Evolutionary conservation across 2,888 invertebrate genomes (phyloP), one percentile per base, ranked within the genome.

Genomic region (Ellobium chinense): DNA sequence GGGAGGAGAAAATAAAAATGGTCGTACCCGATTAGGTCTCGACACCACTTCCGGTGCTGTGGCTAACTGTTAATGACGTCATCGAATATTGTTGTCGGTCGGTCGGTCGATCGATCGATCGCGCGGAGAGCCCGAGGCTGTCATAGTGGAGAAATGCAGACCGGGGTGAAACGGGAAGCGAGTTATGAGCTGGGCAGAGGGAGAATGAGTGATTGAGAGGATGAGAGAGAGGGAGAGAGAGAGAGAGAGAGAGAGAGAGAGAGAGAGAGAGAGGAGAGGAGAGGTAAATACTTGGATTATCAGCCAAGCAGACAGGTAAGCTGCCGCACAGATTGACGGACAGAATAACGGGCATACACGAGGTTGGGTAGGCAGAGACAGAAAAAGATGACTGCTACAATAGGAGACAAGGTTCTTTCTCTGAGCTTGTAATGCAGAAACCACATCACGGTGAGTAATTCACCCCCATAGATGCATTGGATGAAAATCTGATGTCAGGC

Each of bases 201-300:
- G 58, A 39, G 54, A 54, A 46, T 24, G 29, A 73, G 54, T 54
- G 46, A 46, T 7, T 12, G 72, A 72, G 72, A 72, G 58, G 54
- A 14, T 54, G 60, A 60, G 24, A 36, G 36, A 60, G 36, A 31
- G 14, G 24, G 62, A 60, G 3, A 60, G 36, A 34, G 3, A 31
- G 46, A 63, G 31, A 75, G 46, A 75, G 29, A 75, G 63, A 39
- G 46, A 39, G 27, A 24, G 12, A 75, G 18, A 39, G 2, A n/a
- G 21, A n/a, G 24, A 18, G n/a, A n/a, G n/a, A 58, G n/a, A 14
- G 24, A 58, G 5, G 5, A n/a, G 24, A 24, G 24, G 46, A 58
- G 12, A 34, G 60, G 24, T 31, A 73, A n/a, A 58, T 58, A 58
- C 4, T 18, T 58, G n/a, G 24, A 58, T 58, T 18, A n/a, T 18